Conservation (phyloP, 2,113 vertebrate genomes). For the Pteronura brasiliensis region DNA sequence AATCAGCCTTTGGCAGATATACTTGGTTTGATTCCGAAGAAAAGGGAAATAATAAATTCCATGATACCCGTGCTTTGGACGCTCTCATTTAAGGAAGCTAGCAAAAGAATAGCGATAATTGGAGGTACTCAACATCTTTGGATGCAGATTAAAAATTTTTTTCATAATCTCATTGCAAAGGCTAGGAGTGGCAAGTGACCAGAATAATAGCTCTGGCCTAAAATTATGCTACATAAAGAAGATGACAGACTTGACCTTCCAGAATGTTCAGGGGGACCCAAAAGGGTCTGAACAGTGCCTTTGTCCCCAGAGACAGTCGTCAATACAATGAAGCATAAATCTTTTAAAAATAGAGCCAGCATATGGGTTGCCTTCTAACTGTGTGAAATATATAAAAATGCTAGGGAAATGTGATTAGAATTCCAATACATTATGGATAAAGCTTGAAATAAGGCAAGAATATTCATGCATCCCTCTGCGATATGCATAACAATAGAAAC, state of each 20-base stretch:
- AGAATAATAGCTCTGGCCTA: constrained; percentile 4
- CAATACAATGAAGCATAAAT: constrained; percentile 41
- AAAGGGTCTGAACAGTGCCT: constrained; percentile 32
- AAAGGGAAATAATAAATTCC: constrained; percentile 59
- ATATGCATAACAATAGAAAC: constrained; percentile 71
- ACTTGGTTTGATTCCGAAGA: constrained; percentile 19
- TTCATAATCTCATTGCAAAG: constrained; percentile 34
- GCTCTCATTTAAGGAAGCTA: constrained; percentile 20
- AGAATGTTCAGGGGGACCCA: constrained; percentile 19
- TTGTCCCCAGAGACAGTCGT: constrained; percentile 36
- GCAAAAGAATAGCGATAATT: constrained; percentile 13
- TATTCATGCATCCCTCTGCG: constrained; percentile 64
- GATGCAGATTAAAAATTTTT: constrained; percentile 13
- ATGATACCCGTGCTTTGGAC: neutral
- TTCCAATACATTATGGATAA: constrained; percentile 54
- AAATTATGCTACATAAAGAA: constrained; percentile 39
- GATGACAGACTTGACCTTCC: constrained; percentile 15
- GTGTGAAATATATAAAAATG: constrained; percentile 62
- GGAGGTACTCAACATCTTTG: neutral
- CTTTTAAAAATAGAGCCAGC: constrained; percentile 58
- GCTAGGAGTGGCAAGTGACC: neutral
- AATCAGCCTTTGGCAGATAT: constrained; percentile 36
- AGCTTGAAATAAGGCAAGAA: constrained; percentile 61
- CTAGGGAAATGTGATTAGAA: constrained; percentile 67
- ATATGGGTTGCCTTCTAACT: constrained; percentile 54